Base-by-base conservation (phyloP, 2,888 invertebrate species). In the Platycheirus albimanus region DNA sequence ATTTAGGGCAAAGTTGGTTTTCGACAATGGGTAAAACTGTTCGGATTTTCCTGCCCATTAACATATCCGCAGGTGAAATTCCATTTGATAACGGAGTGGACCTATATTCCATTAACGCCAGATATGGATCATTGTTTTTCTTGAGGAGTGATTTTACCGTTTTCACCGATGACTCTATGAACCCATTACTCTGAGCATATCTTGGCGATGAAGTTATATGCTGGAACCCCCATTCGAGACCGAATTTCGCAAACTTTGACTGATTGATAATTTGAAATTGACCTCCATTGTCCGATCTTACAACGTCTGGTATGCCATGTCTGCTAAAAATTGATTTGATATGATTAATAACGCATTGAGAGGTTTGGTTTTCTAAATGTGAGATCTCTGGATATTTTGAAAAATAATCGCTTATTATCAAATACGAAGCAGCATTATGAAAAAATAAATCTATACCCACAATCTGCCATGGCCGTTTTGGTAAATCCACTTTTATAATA, bases 41-140 rank as follows among this genome's bases (percentile, higher is more conserved):
- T 4, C 51, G 28, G 7, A 58, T 67, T 33, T 67, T 58, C 2
- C 58, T 51, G 13, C 58, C 67, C 58, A 75, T 75, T 2, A 75
- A 51, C 0, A 58, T n/a, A 13, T 75, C 75, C 7, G 56, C 38
- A 0, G 75, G 58, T 13, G 30, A 67, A 8, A 67, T 28, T 24
- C 66, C 67, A 15, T 75, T 67, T n/a, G 58, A 33, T 5, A 58
- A 10, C 11, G 67, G 66, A n/a, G 66, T 56, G 28, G 67, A 10
- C n/a, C 75, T 17, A 51, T 67, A 67, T n/a, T 61, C 67, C 51
- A 58, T 10, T 20, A 43, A 33, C 10, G 45, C 67, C 10, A 67
- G 47, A 20, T 74, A 66, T 24, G 36, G 56, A 54, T 66, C 74
- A 2, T 15, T 19, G 36, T 74, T 74, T 28, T 74, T 69, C 19